phyloP scores from a whole-genome alignment of 2,797 vertebrate genomes.

The Sebastiscus tertius region DNA sequence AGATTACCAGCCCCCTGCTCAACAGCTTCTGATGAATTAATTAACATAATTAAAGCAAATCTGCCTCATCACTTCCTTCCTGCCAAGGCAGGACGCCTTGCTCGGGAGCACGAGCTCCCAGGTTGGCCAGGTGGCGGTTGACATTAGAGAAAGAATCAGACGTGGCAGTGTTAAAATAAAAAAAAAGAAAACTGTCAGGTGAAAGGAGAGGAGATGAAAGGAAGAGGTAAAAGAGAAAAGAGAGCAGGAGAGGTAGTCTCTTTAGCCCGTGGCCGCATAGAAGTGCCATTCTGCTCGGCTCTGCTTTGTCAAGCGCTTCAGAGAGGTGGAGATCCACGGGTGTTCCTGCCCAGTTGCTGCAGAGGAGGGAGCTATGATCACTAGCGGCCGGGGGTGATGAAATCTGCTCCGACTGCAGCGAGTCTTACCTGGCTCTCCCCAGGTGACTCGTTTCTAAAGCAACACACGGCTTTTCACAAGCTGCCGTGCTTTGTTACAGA shows the following conservation, averaged over 20 bases:
- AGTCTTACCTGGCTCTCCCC: slow-evolving; percentile 51
- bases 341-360: slow-evolving; percentile 30
- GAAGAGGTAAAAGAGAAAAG: slow-evolving; percentile 4
- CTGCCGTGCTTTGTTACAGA: slow-evolving; percentile 46
- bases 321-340: slow-evolving; percentile 30
- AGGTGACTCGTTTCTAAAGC: slow-evolving; percentile 55
- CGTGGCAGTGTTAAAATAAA: slow-evolving; percentile 10
- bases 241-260: slow-evolving; percentile 8
- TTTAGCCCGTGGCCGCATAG: slow-evolving; percentile 24
- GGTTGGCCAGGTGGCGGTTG: slow-evolving; percentile 72
- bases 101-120: slow-evolving; percentile 34
- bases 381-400: slow-evolving; percentile 56
- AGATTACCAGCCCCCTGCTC: slow-evolving; percentile 73
- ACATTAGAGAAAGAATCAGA: slow-evolving; percentile 58
- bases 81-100: slow-evolving; percentile 61
- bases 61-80: slow-evolving; percentile 65
- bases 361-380: slow-evolving; percentile 49
- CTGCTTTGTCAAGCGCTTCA: slow-evolving; percentile 53
- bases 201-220: slow-evolving; percentile 38
- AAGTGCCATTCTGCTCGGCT: slow-evolving; percentile 37
- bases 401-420: slow-evolving; percentile 63
- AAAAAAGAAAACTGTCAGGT: slow-evolving; percentile 43
- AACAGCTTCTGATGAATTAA: slow-evolving; percentile 80
- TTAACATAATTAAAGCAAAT: slow-evolving; percentile 83
- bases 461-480: slow-evolving; percentile 42